Percentiles rank a stretch among this genome's conserved stretches.
Conservation (phyloP, 2,113 vertebrate genomes). For the Leucopsar rothschildi region DNA sequence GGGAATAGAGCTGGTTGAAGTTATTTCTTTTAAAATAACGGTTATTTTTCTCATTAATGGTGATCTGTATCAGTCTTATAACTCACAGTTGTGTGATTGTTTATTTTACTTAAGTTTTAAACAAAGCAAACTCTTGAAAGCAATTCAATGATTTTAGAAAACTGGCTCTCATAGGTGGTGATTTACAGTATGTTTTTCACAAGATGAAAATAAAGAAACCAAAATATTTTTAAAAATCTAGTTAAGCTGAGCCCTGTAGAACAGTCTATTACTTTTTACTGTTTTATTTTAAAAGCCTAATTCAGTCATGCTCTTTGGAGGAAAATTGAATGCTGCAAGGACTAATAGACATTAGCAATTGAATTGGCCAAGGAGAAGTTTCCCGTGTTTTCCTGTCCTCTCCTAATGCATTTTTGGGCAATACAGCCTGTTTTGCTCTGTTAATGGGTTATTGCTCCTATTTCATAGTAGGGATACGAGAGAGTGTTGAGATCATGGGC, state of each 20-base stretch:
- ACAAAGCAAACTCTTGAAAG: neutral
- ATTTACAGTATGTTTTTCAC: neutral
- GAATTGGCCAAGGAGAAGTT: neutral
- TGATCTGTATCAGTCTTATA: neutral
- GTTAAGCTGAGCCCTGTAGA: neutral
- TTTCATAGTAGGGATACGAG: neutral
- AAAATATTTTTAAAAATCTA: neutral
- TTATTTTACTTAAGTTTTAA: neutral
- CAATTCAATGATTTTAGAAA: neutral
- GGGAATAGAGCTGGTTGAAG: neutral
- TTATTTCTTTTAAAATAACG: neutral
- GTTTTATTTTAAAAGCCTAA: neutral
- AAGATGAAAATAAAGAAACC: neutral
- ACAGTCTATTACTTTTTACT: neutral
- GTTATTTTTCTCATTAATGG: neutral
- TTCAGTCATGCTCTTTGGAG: neutral
- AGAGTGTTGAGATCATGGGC: neutral
- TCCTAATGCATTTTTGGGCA: neutral
- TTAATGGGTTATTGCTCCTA: neutral
- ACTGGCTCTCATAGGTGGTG: neutral
- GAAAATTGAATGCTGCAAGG: neutral
- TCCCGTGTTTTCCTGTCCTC: neutral
- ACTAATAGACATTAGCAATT: neutral
- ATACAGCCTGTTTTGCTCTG: neutral
- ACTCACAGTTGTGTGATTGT: neutral